phyloP scores from a whole-genome alignment of 2,888 invertebrate species.

The Pandemis corylana region DNA sequence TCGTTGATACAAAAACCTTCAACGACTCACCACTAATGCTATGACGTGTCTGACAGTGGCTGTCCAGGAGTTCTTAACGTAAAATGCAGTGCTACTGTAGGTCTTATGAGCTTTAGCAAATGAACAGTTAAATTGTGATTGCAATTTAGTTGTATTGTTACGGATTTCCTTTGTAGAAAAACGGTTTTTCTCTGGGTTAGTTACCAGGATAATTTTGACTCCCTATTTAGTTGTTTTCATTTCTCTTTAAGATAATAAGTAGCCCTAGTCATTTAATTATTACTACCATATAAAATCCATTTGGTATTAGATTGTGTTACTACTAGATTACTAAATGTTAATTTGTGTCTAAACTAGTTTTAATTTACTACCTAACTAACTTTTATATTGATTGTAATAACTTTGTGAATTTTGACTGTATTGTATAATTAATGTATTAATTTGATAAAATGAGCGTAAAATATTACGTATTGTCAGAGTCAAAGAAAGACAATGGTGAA shows the following conservation, averaged over 20 bases:
- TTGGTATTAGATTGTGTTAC: background rate
- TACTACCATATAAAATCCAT: background rate
- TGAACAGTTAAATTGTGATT: background rate
- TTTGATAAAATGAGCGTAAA: background rate
- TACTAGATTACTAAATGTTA: background rate
- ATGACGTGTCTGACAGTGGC: background rate
- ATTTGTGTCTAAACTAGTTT: background rate
- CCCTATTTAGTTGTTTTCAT: too few species aligned
- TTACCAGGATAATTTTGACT: background rate
- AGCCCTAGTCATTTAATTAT: conserved; percentile 9
- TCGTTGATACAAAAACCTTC: too few species aligned
- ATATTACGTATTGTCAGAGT: background rate
- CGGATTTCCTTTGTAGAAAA: background rate
- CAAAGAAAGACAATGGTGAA: too few species aligned
- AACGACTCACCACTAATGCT: background rate
- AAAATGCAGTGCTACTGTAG: background rate
- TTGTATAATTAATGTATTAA: background rate
- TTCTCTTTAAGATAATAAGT: background rate
- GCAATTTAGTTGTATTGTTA: background rate
- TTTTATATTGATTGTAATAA: background rate
- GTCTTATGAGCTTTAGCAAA: too few species aligned
- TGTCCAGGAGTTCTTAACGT: background rate
- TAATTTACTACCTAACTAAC: background rate
- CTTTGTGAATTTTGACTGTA: background rate
- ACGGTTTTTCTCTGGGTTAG: background rate